Base-by-base conservation (phyloP, 2,797 vertebrate species). In the Sciaenops ocellatus region DNA sequence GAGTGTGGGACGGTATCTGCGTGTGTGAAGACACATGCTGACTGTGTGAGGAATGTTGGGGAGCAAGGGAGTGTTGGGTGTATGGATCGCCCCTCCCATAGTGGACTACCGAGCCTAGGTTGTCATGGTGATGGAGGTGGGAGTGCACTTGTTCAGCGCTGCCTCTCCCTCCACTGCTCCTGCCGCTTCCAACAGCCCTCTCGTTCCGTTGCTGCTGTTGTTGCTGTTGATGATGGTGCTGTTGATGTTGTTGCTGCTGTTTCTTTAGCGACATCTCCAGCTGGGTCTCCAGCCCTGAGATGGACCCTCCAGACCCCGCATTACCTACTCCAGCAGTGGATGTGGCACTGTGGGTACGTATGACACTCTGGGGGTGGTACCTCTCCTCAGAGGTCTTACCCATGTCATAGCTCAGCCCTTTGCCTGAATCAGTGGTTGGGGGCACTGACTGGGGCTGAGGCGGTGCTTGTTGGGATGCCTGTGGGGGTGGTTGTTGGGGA, bases 331-430 rank as follows among this genome's bases (percentile, higher is more conserved):
- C 94, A 17, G 92, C 85, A 46, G 89, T 91, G 24, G 95, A 90
- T 34, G 94, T 96, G 68, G 95, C 95, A 73, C 94, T 97, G 60
- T 97, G 97, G 72, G 97, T 98, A 4, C 98, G 96, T 85, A 99
- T 99, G 60, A 99, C 98, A 6, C 98, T 99, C 82, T 98, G 98
- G 13, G 98, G 95, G 52, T 99, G 98, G 90, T 98, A 98, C 6
- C 98, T 88, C 85, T 97, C 97, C 71, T 98, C 97, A 3, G 95
- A 93, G 41, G 95, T 96, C 89, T 98, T 99, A 64, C 94, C 94
- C 94, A 98, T 93, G 67, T 97, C 96, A 0, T 97, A 98, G 38
- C 94, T 94, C 18, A 96, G 88, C 24, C 94, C 94, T 87, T 97
- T 97, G 69, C 89, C 92, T 5, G 95, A 93, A 11, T 97, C 96